Conservation (phyloP, 2,113 vertebrate genomes). For the Burhinus oedicnemus region DNA sequence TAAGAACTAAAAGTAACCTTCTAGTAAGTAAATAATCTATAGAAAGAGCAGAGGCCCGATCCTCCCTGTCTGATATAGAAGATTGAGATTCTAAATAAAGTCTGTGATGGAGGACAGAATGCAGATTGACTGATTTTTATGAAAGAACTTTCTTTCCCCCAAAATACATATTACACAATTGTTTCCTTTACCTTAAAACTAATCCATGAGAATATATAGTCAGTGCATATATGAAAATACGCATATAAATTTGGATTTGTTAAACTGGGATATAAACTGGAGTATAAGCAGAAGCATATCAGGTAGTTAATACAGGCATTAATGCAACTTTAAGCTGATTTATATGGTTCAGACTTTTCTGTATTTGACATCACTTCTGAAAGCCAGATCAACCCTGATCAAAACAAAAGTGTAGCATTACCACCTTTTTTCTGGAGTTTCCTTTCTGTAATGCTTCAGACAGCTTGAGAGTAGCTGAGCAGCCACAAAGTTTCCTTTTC, state of each 20-base stretch:
- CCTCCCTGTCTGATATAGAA: background rate
- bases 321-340: background rate
- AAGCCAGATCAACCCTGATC: background rate
- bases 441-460: background rate
- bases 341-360: background rate
- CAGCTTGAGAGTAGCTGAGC: background rate
- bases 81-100: background rate
- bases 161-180: background rate
- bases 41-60: background rate
- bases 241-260: background rate
- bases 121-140: background rate
- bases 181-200: background rate
- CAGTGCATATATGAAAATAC: background rate
- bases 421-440: background rate
- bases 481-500: background rate
- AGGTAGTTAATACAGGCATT: background rate
- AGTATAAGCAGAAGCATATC: background rate
- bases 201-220: background rate
- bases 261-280: background rate
- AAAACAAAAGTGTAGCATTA: background rate
- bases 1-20: background rate
- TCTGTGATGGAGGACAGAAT: background rate
- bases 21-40: background rate
- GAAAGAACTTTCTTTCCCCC: background rate
- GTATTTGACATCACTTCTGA: background rate